Evolutionary conservation across 1,140 invertebrate species (phyloP), one percentile per base, ranked within the genome.

Genomic region (Lerema accius): DNA sequence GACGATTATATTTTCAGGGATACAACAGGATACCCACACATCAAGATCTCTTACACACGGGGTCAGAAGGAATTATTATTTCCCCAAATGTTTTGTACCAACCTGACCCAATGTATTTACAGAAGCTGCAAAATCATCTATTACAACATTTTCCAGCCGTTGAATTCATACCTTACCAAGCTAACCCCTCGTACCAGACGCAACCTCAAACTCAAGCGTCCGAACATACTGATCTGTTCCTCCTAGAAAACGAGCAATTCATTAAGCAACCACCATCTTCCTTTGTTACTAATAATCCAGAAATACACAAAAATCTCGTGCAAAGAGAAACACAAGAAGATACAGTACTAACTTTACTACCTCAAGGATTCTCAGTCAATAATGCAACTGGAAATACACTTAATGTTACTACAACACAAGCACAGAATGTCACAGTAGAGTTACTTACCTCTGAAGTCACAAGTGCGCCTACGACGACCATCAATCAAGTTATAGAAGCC

Each of bases 101-200:
- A 73, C 76, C 80, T 6, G 86, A 90, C 65, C 86, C 82, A 16
- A 69, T 76, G 55, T 91, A 82, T 35, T 50, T 89, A 23, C 81
- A 91, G 63, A 89, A 90, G 62, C 60, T 90, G 28, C 86, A 89
- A 71, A 76, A 58, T 15, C 89, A 91, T 65, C 64, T 90, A 23
- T 55, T 84, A 17, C 83, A 90, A 64, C 76, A 79, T 49, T 88
- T 75, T 40, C 85, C 84, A 0, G 62, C 76, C 5, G 67, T 87
- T 3, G 83, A 86, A 61, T 86, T 89, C 16, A 76, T 89, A 61
- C 87, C 87, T 4, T 86, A 87, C 35, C 62, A 76, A 5, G 65
- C 80, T 13, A 15, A 32, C 26, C 16, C 40, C 42, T n/a, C 78
- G 59, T 83, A 90, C 0, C 88, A 91, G 62, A 60, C 62, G 5